These are phyloP conservation scores for Talpa occidentalis DNA, from an alignment of 2,113 vertebrate genomes.

Conservation along the genomic window DNA sequence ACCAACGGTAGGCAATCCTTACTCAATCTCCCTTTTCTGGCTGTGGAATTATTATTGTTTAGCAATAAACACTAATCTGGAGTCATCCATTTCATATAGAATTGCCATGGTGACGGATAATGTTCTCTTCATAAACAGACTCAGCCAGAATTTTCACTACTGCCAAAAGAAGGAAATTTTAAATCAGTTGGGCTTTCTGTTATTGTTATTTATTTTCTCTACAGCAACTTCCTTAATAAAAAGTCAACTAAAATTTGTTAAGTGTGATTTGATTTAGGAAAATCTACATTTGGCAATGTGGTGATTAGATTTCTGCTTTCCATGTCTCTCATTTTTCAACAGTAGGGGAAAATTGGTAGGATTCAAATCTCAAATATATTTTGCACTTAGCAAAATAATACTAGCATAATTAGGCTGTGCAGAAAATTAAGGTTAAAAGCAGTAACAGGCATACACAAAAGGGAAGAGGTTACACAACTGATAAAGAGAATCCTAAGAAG, in stretches of 20 bases:
- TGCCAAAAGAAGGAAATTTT: background rate
- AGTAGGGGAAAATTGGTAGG: background rate
- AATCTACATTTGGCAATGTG: background rate
- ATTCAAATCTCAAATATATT: background rate
- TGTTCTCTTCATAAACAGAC: background rate
- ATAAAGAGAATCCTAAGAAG: background rate
- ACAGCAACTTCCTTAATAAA: background rate
- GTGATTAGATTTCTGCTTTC: background rate
- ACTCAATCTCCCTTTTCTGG: background rate
- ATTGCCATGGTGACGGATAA: background rate
- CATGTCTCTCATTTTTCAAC: background rate
- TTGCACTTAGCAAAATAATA: background rate
- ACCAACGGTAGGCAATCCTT: background rate
- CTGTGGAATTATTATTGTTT: background rate
- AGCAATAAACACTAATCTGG: background rate
- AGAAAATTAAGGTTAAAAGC: background rate
- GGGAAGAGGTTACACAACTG: background rate
- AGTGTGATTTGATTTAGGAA: constrained; percentile 17
- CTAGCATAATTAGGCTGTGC: background rate
- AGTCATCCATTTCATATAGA: background rate
- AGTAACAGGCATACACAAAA: background rate
- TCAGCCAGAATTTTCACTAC: background rate
- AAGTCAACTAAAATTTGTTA: background rate
- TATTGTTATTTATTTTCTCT: background rate
- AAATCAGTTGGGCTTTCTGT: background rate